Evolutionary conservation across 2,113 vertebrate genomes (phyloP).

Genomic region (Castor canadensis): DNA sequence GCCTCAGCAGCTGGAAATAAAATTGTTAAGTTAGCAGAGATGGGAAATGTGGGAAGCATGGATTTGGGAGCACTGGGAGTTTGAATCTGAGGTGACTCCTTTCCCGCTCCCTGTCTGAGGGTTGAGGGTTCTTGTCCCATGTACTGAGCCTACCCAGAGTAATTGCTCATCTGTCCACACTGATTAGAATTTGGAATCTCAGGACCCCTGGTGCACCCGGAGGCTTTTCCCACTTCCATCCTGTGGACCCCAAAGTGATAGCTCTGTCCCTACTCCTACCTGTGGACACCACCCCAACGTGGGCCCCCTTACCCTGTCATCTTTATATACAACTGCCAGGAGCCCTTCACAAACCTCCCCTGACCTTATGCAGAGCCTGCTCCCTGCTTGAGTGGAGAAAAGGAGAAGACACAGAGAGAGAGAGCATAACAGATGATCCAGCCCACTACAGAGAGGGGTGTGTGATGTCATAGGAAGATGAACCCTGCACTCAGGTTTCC

Average conservation of each 20-base stretch:
- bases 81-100: too few species aligned
- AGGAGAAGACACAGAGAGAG: neutral
- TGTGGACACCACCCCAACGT: fast-evolving
- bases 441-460: neutral
- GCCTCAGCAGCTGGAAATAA: neutral
- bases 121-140: fast-evolving
- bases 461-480: neutral
- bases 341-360: neutral
- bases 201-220: neutral
- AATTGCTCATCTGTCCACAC: neutral
- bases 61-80: neutral
- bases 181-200: too few species aligned
- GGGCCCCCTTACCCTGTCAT: neutral
- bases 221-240: neutral
- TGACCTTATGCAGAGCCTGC: neutral
- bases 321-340: neutral
- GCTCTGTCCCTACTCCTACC: too few species aligned
- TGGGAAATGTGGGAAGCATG: fast-evolving
- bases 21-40: fast-evolving
- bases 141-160: neutral
- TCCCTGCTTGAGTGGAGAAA: neutral
- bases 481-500: fast-evolving
- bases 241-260: neutral
- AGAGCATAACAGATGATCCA: neutral
- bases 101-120: neutral